Evolutionary conservation across 2,797 vertebrate species (phyloP).

Genomic region (Sphenopsis melanotis): DNA sequence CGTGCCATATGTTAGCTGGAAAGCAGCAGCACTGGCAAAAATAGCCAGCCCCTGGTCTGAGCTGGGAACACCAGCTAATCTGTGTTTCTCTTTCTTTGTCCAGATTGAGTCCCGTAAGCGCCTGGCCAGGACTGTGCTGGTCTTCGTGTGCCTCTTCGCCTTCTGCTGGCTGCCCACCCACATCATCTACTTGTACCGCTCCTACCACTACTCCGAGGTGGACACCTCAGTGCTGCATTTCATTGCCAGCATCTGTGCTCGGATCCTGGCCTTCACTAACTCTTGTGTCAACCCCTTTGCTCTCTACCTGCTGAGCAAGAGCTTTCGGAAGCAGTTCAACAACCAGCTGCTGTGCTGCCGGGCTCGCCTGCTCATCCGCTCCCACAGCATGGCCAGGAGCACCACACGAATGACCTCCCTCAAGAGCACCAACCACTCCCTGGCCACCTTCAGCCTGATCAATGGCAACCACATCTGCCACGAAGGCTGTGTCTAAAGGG

Average conservation of each 20-base stretch:
- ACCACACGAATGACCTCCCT: conserved; percentile 86
- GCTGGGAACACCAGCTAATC: neutral
- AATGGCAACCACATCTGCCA: conserved; percentile 81
- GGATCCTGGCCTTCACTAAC: conserved; percentile 92
- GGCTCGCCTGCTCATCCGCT: conserved; percentile 65
- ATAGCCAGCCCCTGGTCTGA: neutral
- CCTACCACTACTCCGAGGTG: conserved; percentile 91
- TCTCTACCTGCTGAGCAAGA: conserved; percentile 92
- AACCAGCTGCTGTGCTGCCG: conserved; percentile 88
- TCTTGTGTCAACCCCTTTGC: conserved; percentile 95
- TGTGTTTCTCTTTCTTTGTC: neutral
- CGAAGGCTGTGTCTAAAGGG: conserved; percentile 77
- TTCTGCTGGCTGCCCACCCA: conserved; percentile 96
- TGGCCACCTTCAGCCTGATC: conserved; percentile 84
- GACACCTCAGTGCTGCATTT: conserved; percentile 91
- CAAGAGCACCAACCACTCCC: conserved; percentile 87
- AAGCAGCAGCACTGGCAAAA: neutral
- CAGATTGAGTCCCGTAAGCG: conserved; percentile 94
- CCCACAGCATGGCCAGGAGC: conserved; percentile 77
- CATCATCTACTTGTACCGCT: conserved; percentile 91
- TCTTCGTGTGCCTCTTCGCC: conserved; percentile 93
- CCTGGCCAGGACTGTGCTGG: conserved; percentile 91
- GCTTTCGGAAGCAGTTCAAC: conserved; percentile 94
- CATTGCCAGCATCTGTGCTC: conserved; percentile 85
- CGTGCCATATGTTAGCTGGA: neutral